Base-by-base conservation (phyloP, 2,113 vertebrate species). In the Ploceus nigricollis region DNA sequence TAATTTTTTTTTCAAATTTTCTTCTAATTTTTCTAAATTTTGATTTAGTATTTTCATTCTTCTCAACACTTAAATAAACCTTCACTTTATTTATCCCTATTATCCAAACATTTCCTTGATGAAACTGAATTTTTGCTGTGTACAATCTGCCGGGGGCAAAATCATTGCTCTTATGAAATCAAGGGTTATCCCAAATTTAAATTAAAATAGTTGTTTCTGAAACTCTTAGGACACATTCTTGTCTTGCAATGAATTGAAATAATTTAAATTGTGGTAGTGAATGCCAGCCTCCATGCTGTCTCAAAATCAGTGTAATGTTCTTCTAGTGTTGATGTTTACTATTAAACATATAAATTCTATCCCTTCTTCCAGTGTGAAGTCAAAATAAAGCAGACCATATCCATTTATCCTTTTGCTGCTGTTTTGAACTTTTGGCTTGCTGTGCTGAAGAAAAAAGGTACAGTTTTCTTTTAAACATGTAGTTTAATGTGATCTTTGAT, bases 401-500 rank as follows among this genome's bases (percentile, higher is more conserved):
- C 37, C 30, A 73, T 90, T 88, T 95, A 85, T 94, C 45, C 30
- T 93, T 89, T 75, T 8, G 25, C 9, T 61, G 57, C 28, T 87
- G 66, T 90, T 94, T 92, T 90, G 87, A 95, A 85, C 75, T 93
- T 91, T 25, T 60, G 60, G 64, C 60, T 88, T 92, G 60, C 82
- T 88, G 56, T 81, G 75, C 58, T 75, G 60, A 71, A 57, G 68
- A 75, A 81, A 93, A 95, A 92, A 75, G 16, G 17, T 71, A 72
- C 21, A 44, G 33, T 63, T 93, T 89, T 84, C 76, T 89, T 89
- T 94, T 82, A 92, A 94, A 82, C 45, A 44, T 66, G 78, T 82
- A 87, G 48, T 72, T 89, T 92, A 91, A 94, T 64, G 25, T 84
- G 82, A 90, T 94, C 94, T 96, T 96, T 96, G 85, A 94, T 92